These are phyloP conservation scores for Ephydatia muelleri DNA, from an alignment of 37 sponge, comb jelly and placozoan species.

Conservation along the genomic window DNA sequence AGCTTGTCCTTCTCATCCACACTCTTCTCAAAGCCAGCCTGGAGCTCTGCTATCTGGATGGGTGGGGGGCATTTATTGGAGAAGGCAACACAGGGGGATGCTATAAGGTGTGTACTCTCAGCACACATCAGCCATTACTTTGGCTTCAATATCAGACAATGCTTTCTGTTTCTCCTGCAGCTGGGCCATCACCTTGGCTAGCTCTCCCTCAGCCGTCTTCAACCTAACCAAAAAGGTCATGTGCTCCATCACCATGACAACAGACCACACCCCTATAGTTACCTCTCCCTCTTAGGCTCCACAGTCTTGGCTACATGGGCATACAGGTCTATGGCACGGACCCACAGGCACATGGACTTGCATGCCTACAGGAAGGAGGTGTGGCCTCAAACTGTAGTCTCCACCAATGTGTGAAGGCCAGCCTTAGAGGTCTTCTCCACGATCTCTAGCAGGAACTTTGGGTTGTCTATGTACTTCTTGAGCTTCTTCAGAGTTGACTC, in stretches of 20 bases:
- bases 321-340: constrained; percentile 90
- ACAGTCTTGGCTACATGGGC: constrained; percentile 94
- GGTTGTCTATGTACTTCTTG: constrained; percentile 99
- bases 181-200: constrained; percentile 79
- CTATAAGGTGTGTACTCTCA: neutral
- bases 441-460: constrained; percentile 90
- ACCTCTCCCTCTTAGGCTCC: constrained; percentile 95
- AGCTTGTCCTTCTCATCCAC: constrained; percentile 91
- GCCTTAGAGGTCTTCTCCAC: constrained; percentile 92
- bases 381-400: too few relatives aligned
- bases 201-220: constrained; percentile 80
- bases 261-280: constrained; percentile 2
- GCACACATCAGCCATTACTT: constrained; percentile 49
- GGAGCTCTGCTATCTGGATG: constrained; percentile 72
- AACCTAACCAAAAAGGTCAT: constrained; percentile 40
- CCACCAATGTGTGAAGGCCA: too few relatives aligned
- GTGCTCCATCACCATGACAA: neutral
- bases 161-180: constrained; percentile 91
- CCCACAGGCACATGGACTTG: constrained; percentile 99
- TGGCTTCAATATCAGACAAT: constrained; percentile 84
- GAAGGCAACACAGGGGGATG: constrained; percentile 2
- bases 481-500: constrained; percentile 90
- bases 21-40: constrained; percentile 77
- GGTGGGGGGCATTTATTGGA: neutral
- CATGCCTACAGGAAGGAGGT: constrained; percentile 78